A percentile compares a stretch with the other conserved stretches of the same genome.
These are phyloP conservation scores for Amazona guildingii DNA, from an alignment of 2,113 vertebrate genomes.

Conservation along the genomic window DNA sequence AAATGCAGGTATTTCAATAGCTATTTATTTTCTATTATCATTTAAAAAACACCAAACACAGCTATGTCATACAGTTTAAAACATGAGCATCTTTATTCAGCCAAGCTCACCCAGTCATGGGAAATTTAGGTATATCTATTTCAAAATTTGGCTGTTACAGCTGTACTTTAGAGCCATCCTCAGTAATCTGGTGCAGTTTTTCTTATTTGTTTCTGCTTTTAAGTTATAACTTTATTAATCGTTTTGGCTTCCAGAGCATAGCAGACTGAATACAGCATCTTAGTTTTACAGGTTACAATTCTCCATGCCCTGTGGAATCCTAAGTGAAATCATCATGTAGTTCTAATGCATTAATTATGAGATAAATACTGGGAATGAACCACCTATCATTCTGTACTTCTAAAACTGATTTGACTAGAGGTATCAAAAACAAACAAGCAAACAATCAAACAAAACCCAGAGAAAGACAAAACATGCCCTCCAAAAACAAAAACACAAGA, in stretches of 20 bases:
- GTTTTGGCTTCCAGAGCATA: neutral
- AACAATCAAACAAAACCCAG: neutral
- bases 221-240: neutral
- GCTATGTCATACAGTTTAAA: neutral
- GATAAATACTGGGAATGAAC: neutral
- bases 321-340: neutral
- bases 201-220: neutral
- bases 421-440: neutral
- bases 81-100: neutral
- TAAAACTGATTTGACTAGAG: neutral
- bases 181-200: neutral
- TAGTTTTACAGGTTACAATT: neutral
- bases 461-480: neutral
- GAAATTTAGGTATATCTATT: neutral
- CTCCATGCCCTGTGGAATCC: neutral
- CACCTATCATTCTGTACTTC: neutral
- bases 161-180: neutral
- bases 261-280: neutral
- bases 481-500: fast-evolving
- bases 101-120: neutral
- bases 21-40: neutral
- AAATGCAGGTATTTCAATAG: neutral
- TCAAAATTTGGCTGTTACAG: neutral
- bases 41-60: neutral
- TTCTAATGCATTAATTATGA: neutral